Percentiles rank a stretch among this genome's conserved stretches.
These are phyloP conservation scores for Plectropomus leopardus DNA, from an alignment of 2,113 vertebrate genomes.

Conservation along the genomic window DNA sequence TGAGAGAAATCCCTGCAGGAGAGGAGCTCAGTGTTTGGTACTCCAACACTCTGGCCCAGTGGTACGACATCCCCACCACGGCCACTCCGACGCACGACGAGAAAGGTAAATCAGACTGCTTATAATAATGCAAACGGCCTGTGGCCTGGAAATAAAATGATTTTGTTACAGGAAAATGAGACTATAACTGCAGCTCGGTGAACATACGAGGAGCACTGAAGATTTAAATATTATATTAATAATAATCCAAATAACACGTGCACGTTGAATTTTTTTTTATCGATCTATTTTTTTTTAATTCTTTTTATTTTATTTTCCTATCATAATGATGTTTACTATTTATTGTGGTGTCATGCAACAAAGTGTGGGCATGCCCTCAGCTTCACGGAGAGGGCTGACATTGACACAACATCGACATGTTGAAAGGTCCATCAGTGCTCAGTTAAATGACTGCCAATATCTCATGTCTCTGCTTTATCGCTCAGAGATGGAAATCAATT, in stretches of 20 bases:
- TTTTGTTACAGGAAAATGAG: neutral
- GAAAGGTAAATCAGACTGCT: constrained; percentile 88
- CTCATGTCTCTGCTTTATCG: constrained; percentile 24
- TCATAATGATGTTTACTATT: neutral
- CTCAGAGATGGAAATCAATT: constrained; percentile 57
- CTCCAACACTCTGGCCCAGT: constrained; percentile 94
- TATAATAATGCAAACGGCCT: neutral
- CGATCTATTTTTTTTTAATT: too few relatives aligned
- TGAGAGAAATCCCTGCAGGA: constrained; percentile 93
- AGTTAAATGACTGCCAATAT: constrained; percentile 65
- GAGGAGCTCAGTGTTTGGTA: constrained; percentile 98
- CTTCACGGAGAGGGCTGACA: too few relatives aligned
- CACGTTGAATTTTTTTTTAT: too few relatives aligned
- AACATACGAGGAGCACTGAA: neutral
- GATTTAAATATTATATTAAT: neutral
- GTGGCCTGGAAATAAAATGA: neutral
- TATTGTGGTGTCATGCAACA: constrained; percentile 2
- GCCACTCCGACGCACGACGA: constrained; percentile 98
- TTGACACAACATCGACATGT: constrained; percentile 54
- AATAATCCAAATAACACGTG: neutral
- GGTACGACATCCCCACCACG: constrained; percentile 95
- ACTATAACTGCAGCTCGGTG: neutral
- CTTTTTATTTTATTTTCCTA: neutral
- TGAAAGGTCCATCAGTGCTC: constrained; percentile 42
- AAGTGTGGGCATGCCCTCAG: too few relatives aligned